Conservation (phyloP, 2,888 invertebrate genomes). For the Thymelicus lineola region DNA sequence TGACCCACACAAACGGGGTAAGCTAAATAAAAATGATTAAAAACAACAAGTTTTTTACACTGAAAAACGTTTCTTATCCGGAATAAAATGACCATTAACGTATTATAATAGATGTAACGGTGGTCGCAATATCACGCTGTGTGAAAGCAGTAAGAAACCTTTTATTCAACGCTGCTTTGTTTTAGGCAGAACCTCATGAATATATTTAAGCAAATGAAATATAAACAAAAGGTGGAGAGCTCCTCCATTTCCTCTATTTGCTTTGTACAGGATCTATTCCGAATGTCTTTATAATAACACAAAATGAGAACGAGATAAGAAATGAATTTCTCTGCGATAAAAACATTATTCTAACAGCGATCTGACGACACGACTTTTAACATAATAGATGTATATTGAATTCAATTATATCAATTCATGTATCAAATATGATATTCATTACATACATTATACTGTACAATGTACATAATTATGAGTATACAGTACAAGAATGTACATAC, state of each 20-base stretch:
- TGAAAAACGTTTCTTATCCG: too few species aligned
- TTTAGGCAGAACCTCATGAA: conserved; percentile 16
- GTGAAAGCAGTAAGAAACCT: conserved; percentile 18
- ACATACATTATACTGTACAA: too few species aligned
- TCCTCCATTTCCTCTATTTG: conserved; percentile 28
- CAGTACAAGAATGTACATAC: too few species aligned
- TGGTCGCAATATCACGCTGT: background rate
- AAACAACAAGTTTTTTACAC: too few species aligned
- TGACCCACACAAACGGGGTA: too few species aligned
- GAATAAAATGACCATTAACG: too few species aligned
- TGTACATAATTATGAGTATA: too few species aligned
- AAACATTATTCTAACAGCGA: background rate
- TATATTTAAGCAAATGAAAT: conserved; percentile 28
- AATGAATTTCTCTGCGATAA: conserved; percentile 14
- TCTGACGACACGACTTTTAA: conserved; percentile 1
- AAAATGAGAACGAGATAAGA: conserved; percentile 10
- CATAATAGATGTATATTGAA: background rate
- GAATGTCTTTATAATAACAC: conserved; percentile 19
- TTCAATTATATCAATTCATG: too few species aligned
- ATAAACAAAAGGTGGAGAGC: conserved; percentile 16
- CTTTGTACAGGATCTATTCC: conserved; percentile 7
- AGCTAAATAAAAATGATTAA: too few species aligned
- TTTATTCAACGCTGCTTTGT: conserved; percentile 16
- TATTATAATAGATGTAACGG: conserved; percentile 2
- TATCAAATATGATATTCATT: too few species aligned